Conservation (phyloP, 2,888 invertebrate species). For the Exocentrus adspersus region DNA sequence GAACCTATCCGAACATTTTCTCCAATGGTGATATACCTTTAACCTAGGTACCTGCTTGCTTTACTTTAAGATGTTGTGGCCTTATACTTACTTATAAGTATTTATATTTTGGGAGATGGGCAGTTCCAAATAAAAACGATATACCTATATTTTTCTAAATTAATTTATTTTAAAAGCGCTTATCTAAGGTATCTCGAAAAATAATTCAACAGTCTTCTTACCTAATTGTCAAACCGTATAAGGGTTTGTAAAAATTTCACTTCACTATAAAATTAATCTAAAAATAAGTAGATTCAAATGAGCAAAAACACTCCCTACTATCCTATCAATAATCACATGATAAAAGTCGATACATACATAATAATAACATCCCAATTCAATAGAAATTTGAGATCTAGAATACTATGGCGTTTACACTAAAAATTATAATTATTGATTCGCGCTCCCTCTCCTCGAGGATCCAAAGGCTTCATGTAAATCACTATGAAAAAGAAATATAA, state of each 20-base stretch:
- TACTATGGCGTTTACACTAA: slow-evolving; percentile 21
- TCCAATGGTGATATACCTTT: too few relatives aligned
- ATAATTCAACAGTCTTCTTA: slow-evolving; percentile 32
- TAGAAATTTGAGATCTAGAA: slow-evolving; percentile 19
- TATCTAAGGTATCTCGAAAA: slow-evolving; percentile 5
- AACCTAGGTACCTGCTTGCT: too few relatives aligned
- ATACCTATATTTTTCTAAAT: background rate
- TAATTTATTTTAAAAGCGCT: slow-evolving; percentile 16
- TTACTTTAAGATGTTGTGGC: too few relatives aligned
- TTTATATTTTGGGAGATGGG: too few relatives aligned
- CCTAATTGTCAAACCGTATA: slow-evolving; percentile 16
- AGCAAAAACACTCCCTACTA: slow-evolving; percentile 23
- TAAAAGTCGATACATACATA: background rate
- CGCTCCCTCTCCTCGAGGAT: slow-evolving; percentile 4
- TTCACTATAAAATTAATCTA: slow-evolving; percentile 5
- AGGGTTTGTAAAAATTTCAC: background rate
- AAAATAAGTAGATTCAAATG: slow-evolving; percentile 15
- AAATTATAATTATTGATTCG: slow-evolving; percentile 14
- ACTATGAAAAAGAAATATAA: slow-evolving; percentile 9
- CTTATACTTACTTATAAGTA: too few relatives aligned
- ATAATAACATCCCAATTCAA: slow-evolving; percentile 3
- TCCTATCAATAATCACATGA: slow-evolving; percentile 21
- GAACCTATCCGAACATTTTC: too few relatives aligned
- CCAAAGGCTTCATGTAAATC: background rate
- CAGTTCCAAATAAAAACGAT: too few relatives aligned